phyloP scores from a whole-genome alignment of 2,888 invertebrate genomes.

The Tiliacea aurago region DNA sequence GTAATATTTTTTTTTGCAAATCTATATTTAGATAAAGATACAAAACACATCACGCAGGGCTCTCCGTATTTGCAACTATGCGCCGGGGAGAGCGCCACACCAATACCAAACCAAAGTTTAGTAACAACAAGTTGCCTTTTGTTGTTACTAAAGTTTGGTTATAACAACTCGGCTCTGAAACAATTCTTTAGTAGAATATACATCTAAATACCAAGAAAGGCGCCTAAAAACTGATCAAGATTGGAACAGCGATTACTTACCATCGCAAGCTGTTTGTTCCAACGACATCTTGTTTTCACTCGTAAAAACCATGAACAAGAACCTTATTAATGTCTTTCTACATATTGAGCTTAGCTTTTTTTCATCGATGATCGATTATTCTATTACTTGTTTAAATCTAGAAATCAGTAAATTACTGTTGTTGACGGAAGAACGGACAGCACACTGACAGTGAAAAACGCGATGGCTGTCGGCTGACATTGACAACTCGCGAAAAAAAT shows the following conservation, averaged over 20 bases:
- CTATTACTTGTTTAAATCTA: constrained; percentile 13
- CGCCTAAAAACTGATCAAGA: background rate
- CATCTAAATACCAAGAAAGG: background rate
- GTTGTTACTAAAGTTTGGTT: too few relatives aligned
- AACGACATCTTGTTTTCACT: constrained; percentile 91
- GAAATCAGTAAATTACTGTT: constrained; percentile 14
- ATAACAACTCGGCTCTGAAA: too few relatives aligned
- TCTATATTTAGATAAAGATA: too few relatives aligned
- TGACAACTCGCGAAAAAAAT: background rate
- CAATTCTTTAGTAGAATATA: background rate
- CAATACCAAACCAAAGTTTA: too few relatives aligned
- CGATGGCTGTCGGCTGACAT: background rate
- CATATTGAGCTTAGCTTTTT: constrained; percentile 51
- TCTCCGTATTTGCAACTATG: background rate
- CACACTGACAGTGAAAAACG: background rate
- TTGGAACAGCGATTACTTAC: constrained; percentile 84
- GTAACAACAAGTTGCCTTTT: too few relatives aligned
- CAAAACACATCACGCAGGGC: background rate
- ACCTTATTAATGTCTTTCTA: constrained; percentile 46
- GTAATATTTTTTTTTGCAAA: background rate
- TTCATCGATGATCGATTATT: constrained; percentile 20
- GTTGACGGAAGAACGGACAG: constrained; percentile 23
- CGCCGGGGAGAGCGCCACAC: too few relatives aligned
- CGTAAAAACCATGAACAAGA: constrained; percentile 56
- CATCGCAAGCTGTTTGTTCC: constrained; percentile 98